A percentile compares a stretch with the other conserved stretches of the same genome.
Evolutionary conservation across 2,113 vertebrate genomes (phyloP).

Genomic region (Heterotis niloticus): DNA sequence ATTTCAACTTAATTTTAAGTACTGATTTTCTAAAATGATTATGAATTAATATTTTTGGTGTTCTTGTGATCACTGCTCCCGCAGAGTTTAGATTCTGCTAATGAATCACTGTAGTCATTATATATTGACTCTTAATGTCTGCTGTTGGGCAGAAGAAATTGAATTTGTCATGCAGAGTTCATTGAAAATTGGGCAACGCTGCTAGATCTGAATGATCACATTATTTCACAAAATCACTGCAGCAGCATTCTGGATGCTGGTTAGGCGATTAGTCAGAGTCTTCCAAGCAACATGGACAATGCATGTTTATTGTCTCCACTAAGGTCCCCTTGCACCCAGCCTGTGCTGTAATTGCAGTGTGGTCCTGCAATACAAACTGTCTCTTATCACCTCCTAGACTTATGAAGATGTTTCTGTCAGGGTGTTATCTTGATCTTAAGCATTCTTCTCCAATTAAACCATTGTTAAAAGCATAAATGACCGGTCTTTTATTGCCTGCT

Average conservation of each 20-base stretch:
- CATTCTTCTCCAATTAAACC: constrained; percentile 12
- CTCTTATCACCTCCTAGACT: constrained; percentile 5
- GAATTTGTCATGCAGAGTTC: background rate
- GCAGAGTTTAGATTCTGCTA: background rate
- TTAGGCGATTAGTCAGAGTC: background rate
- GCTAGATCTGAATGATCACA: too few species aligned
- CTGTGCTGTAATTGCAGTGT: constrained; percentile 1
- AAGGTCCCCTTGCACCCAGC: background rate
- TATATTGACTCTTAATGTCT: background rate
- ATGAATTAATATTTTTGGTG: background rate
- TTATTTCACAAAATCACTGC: background rate
- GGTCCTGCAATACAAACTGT: background rate
- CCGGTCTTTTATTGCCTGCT: constrained; percentile 6
- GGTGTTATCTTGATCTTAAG: background rate
- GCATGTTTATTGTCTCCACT: background rate
- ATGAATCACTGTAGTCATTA: background rate
- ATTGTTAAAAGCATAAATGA: background rate
- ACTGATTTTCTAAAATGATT: too few species aligned
- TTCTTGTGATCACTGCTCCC: background rate
- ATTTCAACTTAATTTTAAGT: too few species aligned
- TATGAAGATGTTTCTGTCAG: constrained; percentile 17
- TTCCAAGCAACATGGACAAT: background rate
- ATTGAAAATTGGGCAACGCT: background rate
- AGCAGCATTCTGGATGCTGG: background rate
- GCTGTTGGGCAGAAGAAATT: background rate